A percentile compares a stretch with the other conserved stretches of the same genome.
These are phyloP conservation scores for Euglossa dilemma DNA, from an alignment of 1,140 invertebrate genomes.

Conservation along the genomic window DNA sequence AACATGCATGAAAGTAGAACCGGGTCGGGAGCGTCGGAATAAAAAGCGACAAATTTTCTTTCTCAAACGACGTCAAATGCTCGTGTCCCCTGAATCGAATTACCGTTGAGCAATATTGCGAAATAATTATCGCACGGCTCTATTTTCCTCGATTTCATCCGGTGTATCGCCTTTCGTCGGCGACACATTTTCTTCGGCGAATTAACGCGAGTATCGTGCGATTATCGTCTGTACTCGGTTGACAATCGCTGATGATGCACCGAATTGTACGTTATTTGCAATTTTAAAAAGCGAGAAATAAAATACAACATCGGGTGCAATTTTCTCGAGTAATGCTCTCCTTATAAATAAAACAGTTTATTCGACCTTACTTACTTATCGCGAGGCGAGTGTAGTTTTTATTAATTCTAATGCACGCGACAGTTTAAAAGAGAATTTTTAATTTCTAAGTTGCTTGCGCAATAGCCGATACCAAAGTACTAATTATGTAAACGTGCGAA, in stretches of 20 bases:
- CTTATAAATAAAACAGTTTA: too few relatives aligned
- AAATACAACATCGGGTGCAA: too few relatives aligned
- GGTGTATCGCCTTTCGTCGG: slow-evolving; percentile 1
- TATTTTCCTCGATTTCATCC: slow-evolving; percentile 9
- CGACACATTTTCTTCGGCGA: background rate
- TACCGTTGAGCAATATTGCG: background rate
- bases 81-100: background rate
- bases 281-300: too few relatives aligned
- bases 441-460: background rate
- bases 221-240: too few relatives aligned
- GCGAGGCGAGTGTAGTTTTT: too few relatives aligned
- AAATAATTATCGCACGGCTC: background rate
- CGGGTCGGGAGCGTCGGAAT: background rate
- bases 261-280: too few relatives aligned
- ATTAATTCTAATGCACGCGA: background rate
- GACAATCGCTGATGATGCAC: background rate
- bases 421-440: background rate
- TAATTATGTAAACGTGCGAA: background rate
- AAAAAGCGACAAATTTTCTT: background rate
- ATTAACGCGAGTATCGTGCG: background rate
- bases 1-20: slow-evolving; percentile 24
- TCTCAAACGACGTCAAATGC: background rate
- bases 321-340: too few relatives aligned
- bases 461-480: background rate
- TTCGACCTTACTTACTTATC: too few relatives aligned